Evolutionary conservation across 2,888 invertebrate species (phyloP).

Genomic region (Cepaea hortensis): DNA sequence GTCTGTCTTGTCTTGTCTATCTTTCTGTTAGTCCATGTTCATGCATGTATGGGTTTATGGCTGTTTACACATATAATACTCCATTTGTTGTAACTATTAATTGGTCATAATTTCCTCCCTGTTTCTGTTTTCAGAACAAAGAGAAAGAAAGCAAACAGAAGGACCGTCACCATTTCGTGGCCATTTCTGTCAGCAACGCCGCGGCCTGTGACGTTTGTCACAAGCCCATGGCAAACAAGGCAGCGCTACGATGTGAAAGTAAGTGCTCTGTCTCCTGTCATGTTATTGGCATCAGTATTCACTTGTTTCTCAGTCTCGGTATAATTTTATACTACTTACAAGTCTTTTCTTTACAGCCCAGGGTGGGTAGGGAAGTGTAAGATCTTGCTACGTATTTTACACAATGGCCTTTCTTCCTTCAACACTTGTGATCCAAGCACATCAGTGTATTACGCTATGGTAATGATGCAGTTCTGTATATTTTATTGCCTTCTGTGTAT

Average conservation of each 20-base stretch:
- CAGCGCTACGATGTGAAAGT: conserved; percentile 91
- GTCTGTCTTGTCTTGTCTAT: too few relatives aligned
- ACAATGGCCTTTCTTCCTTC: too few relatives aligned
- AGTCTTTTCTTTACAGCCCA: too few relatives aligned
- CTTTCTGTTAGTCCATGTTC: too few relatives aligned
- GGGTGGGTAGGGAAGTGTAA: neutral
- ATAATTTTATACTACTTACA: too few relatives aligned
- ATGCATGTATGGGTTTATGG: too few relatives aligned
- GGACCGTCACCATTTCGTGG: conserved; percentile 84
- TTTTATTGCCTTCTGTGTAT: too few relatives aligned
- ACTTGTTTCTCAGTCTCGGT: neutral
- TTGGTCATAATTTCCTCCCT: neutral
- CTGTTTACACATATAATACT: too few relatives aligned
- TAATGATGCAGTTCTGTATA: too few relatives aligned
- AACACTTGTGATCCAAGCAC: too few relatives aligned
- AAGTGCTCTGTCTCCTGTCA: conserved; percentile 75
- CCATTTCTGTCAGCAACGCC: conserved; percentile 80
- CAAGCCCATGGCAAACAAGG: conserved; percentile 86
- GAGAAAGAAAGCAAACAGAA: conserved; percentile 64
- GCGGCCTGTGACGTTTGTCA: conserved; percentile 84
- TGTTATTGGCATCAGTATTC: neutral
- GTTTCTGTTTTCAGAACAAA: conserved; percentile 54
- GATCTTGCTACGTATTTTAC: neutral
- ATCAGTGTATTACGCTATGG: too few relatives aligned
- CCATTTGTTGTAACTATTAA: too few relatives aligned